Evolutionary conservation across 2,113 vertebrate species (phyloP).

Genomic region (Mungos mungo): DNA sequence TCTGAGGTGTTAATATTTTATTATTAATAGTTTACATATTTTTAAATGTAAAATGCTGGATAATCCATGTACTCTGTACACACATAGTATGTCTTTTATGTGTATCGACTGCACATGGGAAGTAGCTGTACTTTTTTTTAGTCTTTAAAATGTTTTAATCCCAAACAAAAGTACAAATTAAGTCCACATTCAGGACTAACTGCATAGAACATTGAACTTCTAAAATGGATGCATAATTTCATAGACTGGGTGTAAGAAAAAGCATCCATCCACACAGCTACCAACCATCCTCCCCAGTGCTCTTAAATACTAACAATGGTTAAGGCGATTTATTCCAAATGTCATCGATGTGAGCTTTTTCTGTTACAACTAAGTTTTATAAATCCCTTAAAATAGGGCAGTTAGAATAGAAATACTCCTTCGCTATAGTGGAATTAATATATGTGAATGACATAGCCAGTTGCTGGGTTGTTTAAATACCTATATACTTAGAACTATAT

Average conservation of each 20-base stretch:
- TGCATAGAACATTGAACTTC: not conserved
- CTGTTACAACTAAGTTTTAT: constrained; percentile 37
- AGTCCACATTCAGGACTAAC: constrained; percentile 9
- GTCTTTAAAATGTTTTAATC: constrained; percentile 40
- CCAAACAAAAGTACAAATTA: constrained; percentile 13
- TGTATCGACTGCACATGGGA: not conserved
- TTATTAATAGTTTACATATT: not conserved
- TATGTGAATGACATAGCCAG: not conserved
- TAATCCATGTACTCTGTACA: constrained; percentile 19
- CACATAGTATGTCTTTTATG: constrained; percentile 40
- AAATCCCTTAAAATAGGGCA: constrained; percentile 44
- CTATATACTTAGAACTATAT: constrained; percentile 33
- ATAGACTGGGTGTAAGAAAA: not conserved
- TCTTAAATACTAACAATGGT: not conserved
- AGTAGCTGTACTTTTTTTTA: not conserved
- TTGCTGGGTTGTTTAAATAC: not conserved
- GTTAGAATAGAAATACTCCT: constrained; percentile 38
- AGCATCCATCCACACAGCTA: not conserved
- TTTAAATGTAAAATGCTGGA: constrained; percentile 32
- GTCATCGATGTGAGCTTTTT: constrained; percentile 10
- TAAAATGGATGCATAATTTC: not conserved
- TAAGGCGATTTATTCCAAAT: constrained; percentile 47
- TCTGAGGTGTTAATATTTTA: not conserved
- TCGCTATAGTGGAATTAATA: constrained; percentile 25
- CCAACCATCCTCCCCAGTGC: not conserved